A percentile compares a stretch with the other conserved stretches of the same genome.
Conservation (phyloP, 2,113 vertebrate genomes). For the Bubo scandiacus region DNA sequence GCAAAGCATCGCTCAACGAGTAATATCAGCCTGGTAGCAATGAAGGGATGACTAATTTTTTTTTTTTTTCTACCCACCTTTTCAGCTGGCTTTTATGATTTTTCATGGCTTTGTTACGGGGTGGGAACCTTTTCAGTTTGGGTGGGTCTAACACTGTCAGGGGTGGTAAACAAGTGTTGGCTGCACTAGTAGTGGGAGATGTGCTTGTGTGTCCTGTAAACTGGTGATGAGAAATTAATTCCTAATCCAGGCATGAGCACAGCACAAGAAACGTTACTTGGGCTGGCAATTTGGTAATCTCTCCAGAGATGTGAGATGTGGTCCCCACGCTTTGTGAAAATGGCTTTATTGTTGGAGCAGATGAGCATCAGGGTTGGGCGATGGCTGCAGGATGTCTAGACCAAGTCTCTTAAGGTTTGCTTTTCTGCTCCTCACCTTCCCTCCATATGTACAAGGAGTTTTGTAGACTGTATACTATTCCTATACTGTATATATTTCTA, state of each 20-base stretch:
- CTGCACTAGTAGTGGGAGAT: too few species aligned
- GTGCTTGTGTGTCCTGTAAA: neutral
- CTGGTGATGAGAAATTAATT: neutral
- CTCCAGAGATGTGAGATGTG: neutral
- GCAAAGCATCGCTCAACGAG: neutral
- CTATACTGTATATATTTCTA: neutral
- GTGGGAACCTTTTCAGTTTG: neutral
- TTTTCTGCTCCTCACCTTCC: neutral
- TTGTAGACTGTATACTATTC: neutral
- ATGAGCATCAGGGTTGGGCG: fast-evolving
- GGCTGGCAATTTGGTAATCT: neutral
- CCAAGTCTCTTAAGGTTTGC: neutral
- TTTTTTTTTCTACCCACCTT: neutral
- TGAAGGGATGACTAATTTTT: neutral
- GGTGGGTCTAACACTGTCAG: neutral
- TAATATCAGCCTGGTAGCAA: neutral
- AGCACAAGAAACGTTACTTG: neutral
- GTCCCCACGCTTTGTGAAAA: neutral
- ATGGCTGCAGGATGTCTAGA: too few species aligned
- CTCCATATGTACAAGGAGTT: neutral
- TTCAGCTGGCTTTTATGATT: neutral
- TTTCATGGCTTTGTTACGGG: neutral
- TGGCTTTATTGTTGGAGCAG: neutral
- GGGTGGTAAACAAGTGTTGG: too few species aligned
- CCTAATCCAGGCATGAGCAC: neutral